These are phyloP conservation scores for Meta bourneti DNA, from an alignment of 2,888 invertebrate genomes.

Conservation along the genomic window DNA sequence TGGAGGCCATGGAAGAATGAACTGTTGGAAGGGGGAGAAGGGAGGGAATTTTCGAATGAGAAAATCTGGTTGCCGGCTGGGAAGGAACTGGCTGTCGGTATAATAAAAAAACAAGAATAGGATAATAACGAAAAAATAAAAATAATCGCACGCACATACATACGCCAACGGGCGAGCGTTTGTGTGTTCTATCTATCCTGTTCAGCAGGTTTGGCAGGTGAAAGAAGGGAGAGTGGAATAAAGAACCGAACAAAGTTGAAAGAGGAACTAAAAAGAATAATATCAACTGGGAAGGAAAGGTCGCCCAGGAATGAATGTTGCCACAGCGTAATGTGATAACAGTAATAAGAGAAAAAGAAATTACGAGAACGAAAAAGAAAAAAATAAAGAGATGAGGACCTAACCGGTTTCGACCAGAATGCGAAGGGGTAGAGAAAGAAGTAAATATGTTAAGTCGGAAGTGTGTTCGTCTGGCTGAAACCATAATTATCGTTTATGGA, in stretches of 20 bases:
- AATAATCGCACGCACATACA: neutral
- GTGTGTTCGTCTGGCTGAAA: slow-evolving; percentile 56
- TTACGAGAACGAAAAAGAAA: slow-evolving; percentile 11
- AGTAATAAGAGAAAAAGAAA: slow-evolving; percentile 62
- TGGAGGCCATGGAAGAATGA: slow-evolving; percentile 46
- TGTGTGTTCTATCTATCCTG: slow-evolving; percentile 8
- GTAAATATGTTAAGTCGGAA: slow-evolving; percentile 72
- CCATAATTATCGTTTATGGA: slow-evolving; percentile 60
- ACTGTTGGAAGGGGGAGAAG: slow-evolving; percentile 22
- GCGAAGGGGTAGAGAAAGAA: slow-evolving; percentile 34
- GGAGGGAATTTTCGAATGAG: slow-evolving; percentile 32
- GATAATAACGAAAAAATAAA: slow-evolving; percentile 24
- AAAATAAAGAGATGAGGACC: slow-evolving; percentile 22
- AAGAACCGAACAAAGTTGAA: slow-evolving; percentile 8
- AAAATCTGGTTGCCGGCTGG: slow-evolving; percentile 31
- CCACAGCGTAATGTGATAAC: slow-evolving; percentile 59
- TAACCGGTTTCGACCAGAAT: slow-evolving; percentile 60
- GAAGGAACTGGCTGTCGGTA: slow-evolving; percentile 19
- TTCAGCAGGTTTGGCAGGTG: slow-evolving; percentile 62
- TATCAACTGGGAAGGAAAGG: slow-evolving; percentile 66
- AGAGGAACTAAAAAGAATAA: slow-evolving; percentile 33
- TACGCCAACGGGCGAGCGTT: neutral
- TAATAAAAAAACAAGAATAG: slow-evolving; percentile 14
- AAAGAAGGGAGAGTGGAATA: slow-evolving; percentile 4
- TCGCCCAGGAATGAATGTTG: slow-evolving; percentile 60